phyloP scores from a whole-genome alignment of 2,113 vertebrate species.

The Cheilinus undulatus region DNA sequence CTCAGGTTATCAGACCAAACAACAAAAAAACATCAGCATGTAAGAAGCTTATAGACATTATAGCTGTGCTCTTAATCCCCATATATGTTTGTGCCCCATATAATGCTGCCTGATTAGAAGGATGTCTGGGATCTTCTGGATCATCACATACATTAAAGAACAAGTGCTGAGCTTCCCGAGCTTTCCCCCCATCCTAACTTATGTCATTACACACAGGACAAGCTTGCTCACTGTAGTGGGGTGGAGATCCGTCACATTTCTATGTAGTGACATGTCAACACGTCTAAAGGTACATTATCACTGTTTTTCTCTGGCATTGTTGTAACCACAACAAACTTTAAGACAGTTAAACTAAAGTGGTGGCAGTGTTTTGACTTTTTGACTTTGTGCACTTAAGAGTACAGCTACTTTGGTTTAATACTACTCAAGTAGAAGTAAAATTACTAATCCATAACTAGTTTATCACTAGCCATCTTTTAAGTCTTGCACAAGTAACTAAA shows the following conservation, averaged over 20 bases:
- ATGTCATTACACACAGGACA: constrained; percentile 12
- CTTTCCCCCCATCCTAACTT: not conserved
- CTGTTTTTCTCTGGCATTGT: not conserved
- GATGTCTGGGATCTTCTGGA: not conserved
- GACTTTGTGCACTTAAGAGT: too few species aligned
- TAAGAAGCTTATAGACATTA: not conserved
- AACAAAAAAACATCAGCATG: not conserved
- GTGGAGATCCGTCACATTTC: constrained; percentile 6
- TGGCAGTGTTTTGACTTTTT: too few species aligned
- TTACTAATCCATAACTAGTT: too few species aligned
- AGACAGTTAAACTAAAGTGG: too few species aligned
- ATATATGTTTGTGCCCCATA: not conserved
- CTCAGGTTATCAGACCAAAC: not conserved
- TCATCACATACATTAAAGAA: not conserved
- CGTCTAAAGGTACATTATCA: constrained; percentile 22
- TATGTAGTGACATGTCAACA: constrained; percentile 22
- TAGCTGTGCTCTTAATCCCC: constrained; percentile 7
- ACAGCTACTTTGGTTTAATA: too few species aligned
- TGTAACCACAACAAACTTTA: constrained; percentile 33
- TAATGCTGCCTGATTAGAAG: not conserved
- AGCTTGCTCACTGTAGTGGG: not conserved
- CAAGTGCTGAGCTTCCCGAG: not conserved
- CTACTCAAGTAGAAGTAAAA: too few species aligned
- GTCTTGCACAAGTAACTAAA: too few species aligned
- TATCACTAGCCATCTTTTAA: too few species aligned